A percentile compares a stretch with the other conserved stretches of the same genome.
phyloP scores from a whole-genome alignment of 2,113 vertebrate genomes.

The Plecturocebus donacophilus region DNA sequence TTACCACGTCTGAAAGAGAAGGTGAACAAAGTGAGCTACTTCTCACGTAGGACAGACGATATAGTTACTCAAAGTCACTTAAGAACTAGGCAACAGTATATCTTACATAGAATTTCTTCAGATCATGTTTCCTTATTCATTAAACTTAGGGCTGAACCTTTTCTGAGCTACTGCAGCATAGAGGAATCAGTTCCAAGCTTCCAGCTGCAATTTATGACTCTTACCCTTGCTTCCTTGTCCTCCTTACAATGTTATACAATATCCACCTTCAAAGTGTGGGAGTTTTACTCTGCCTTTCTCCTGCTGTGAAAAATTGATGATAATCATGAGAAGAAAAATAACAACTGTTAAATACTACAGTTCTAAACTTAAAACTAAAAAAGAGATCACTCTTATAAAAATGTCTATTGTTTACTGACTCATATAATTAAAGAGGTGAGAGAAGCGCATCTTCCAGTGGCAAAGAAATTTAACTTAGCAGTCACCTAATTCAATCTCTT shows the following conservation, averaged over 20 bases:
- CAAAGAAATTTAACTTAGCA: neutral
- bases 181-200: constrained; percentile 36
- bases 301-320: constrained; percentile 44
- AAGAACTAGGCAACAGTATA: constrained; percentile 13
- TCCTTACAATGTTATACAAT: constrained; percentile 2
- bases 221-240: neutral
- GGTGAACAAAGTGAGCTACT: neutral
- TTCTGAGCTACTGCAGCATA: neutral
- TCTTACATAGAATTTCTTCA: constrained; percentile 26
- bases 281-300: constrained; percentile 11
- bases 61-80: neutral
- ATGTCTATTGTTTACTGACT: neutral
- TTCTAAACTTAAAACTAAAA: constrained; percentile 64
- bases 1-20: neutral
- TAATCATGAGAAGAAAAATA: constrained; percentile 46
- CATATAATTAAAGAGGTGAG: neutral
- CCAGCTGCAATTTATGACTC: constrained; percentile 38
- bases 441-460: constrained; percentile 24
- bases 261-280: neutral
- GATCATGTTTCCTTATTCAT: constrained; percentile 41
- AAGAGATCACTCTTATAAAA: constrained; percentile 45
- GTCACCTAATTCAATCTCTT: neutral
- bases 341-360: constrained; percentile 39
- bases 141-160: constrained; percentile 41
- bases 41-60: neutral